Evolutionary conservation across 2,797 vertebrate genomes (phyloP), one percentile per base, ranked within the genome.

Genomic region (Darevskia nairensis): DNA sequence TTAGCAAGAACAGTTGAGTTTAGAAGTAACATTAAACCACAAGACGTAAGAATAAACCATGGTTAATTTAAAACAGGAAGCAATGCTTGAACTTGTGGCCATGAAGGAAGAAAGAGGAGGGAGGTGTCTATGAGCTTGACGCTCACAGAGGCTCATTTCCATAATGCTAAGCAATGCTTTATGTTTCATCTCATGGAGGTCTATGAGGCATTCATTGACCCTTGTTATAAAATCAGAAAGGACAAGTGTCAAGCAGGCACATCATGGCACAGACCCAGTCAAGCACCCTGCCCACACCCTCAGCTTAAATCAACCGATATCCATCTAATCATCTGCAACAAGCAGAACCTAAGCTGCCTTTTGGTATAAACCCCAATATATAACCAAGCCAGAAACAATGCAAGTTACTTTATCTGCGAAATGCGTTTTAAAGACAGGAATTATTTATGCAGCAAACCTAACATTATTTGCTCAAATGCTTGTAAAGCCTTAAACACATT

Each of bases 401-500:
- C 23, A 46, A 78, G 27, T n/a, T 4, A 29, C 13, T 35, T 39
- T 75, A 50, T 78, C 25, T 78, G 25, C 6, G 29, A 55, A 71
- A 27, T 17, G 10, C 1, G 19, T 35, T 23, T 4, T 32, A 82
- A 61, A 3, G 8, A 41, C 39, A 11, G 2, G 35, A 76, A 72
- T 50, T 81, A 35, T 84, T 92, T 79, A 86, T 4, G 77, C 89
- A 69, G 3, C 0, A 13, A 27, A 35, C 80, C 39, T 89, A 61
- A 25, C 2, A 27, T 80, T 59, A 64, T 46, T 7, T 85, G 83
- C 0, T 76, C 50, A 88, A 25, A 19, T 27, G 25, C 39, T 69
- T 13, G 3, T 29, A 44, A 3, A 15, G n/a, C 11, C 69, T 74
- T 74, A 35, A 46, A 71, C 25, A 21, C 86, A 7, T 41, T 90